Evolutionary conservation across 2,888 invertebrate species (phyloP), one percentile per base, ranked within the genome.

Genomic region (Girardia tigrina): DNA sequence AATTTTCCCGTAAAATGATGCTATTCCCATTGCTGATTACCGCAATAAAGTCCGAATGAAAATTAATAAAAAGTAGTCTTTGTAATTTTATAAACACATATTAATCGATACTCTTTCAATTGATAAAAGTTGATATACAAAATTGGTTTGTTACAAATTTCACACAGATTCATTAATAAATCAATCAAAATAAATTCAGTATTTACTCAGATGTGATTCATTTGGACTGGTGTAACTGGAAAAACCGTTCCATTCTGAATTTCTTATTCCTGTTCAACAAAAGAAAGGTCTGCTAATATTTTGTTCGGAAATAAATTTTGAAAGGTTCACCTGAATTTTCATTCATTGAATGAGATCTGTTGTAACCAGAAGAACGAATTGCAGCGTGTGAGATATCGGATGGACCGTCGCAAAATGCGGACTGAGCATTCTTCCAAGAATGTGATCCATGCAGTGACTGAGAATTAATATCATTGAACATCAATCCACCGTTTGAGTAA

Each of bases 381-480:
- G 56, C 56, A 56, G 56, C 56, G 23, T 56, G 56, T 56, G 56
- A 56, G n/a, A 56, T 56, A 56, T 56, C 56, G 23, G 56, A 56
- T n/a, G 56, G 56, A 16, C 56, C 23, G 56, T 56, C 56, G 56
- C 4, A 16, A 23, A 56, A 56, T 23, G 56, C 56, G n/a, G 56
- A 56, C n/a, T 56, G 56, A 56, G 56, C 56, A 56, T 56, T 56
- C 56, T 56, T 56, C 56, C 56, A 56, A 56, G 56, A 56, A 56
- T 56, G 56, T 56, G 56, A 56, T 56, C 56, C 56, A 56, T 56
- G 56, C 56, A 56, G 56, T 56, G 56, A 56, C 56, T 56, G 56
- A 56, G 56, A 56, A 56, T 56, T 56, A 12, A 56, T 56, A n/a
- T 56, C 56, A 56, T 56, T 56, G 56, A 56, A 56, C 56, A 56